These are phyloP conservation scores for Chamaea fasciata DNA, from an alignment of 2,113 vertebrate genomes.

Conservation along the genomic window DNA sequence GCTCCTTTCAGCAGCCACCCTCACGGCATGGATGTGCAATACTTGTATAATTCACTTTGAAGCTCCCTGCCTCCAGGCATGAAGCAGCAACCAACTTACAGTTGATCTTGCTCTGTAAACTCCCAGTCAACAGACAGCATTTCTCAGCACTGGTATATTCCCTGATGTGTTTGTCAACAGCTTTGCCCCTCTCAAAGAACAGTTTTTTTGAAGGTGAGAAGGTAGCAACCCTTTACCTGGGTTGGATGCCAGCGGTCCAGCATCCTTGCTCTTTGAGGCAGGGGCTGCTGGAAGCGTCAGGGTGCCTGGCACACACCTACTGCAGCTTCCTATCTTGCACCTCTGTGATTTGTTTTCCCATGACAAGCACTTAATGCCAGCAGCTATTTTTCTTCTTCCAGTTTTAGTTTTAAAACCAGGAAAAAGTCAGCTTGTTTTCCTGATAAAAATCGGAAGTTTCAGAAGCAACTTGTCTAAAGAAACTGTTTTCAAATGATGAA, in stretches of 20 bases:
- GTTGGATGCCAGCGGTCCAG: not conserved
- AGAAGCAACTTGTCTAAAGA: not conserved
- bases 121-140: not conserved
- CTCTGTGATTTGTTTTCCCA: not conserved
- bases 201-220: not conserved
- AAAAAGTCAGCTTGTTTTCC: not conserved
- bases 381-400: not conserved
- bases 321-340: not conserved
- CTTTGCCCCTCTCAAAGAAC: not conserved
- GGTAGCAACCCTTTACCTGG: not conserved
- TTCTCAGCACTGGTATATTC: not conserved
- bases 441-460: not conserved
- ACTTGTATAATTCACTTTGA: conserved; percentile 24
- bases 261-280: not conserved
- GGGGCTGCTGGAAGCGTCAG: not conserved
- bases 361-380: not conserved
- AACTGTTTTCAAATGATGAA: not conserved
- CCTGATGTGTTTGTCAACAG: not conserved
- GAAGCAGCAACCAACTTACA: not conserved
- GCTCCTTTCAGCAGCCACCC: conserved; percentile 4
- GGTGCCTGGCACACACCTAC: not conserved
- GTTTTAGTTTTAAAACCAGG: not conserved
- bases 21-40: not conserved
- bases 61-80: not conserved
- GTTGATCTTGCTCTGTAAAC: not conserved